Evolutionary conservation across 2,888 invertebrate genomes (phyloP), one percentile per base, ranked within the genome.

Genomic region (Cerastoderma edule): DNA sequence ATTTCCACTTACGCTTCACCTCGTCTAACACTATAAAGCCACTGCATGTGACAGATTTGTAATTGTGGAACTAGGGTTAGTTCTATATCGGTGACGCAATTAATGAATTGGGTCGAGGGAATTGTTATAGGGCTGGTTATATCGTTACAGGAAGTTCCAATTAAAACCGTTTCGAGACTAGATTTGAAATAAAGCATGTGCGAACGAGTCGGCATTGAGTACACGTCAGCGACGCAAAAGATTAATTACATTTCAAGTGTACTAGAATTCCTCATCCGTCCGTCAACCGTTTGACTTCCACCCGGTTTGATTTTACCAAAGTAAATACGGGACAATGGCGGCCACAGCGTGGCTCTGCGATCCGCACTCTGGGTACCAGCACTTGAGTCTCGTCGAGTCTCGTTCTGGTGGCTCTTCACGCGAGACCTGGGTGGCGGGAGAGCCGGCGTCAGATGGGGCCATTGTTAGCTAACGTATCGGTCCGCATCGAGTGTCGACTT

Each of bases 171-270:
- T n/a, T n/a, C n/a, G n/a, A n/a, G n/a, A n/a, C n/a, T n/a, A n/a
- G n/a, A n/a, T n/a, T n/a, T n/a, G n/a, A n/a, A n/a, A n/a, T n/a
- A n/a, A n/a, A n/a, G n/a, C n/a, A n/a, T n/a, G n/a, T n/a, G n/a
- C n/a, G n/a, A n/a, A 50, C 50, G 1, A 6, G 22, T n/a, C 22
- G 8, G 22, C 50, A 10, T 46, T 5, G 46, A 19, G 46, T 46
- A 2, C 1, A 19, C 46, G n/a, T 63, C 63, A 67, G 28, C 50
- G 46, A 57, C 28, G 66, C 56, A 74, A 74, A 70, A 74, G 70
- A 67, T 78, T 78, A 78, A 78, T 78, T 78, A 78, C 69, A 53
- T 75, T 67, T 78, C 65, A 66, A 78, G 78, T 78, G 72, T 72
- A 66, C 75, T 69, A 67, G 53, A 57, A 75, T 72, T 72, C 75